These are phyloP conservation scores for Andrena bucephala DNA, from an alignment of 2,888 invertebrate species.

Conservation along the genomic window DNA sequence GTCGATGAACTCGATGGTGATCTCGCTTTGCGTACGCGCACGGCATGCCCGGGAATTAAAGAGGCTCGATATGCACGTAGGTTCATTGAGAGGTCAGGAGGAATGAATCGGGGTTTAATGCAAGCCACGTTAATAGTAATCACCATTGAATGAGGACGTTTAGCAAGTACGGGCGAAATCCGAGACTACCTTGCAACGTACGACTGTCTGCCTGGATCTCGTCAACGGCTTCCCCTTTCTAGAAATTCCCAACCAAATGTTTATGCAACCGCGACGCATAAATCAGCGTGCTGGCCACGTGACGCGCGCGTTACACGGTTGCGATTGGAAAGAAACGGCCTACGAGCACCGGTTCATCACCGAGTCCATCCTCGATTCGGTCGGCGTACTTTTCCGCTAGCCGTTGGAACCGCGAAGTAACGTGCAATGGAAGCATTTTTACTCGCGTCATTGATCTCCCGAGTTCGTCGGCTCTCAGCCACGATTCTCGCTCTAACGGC, in stretches of 20 bases:
- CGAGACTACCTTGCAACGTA: too few relatives aligned
- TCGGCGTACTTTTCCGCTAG: conserved; percentile 12
- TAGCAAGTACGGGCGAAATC: too few relatives aligned
- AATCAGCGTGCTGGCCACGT: not conserved
- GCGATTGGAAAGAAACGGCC: not conserved
- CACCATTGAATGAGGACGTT: not conserved
- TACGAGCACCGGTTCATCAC: not conserved
- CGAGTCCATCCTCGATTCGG: not conserved
- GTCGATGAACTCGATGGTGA: not conserved
- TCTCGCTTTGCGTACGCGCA: conserved; percentile 4
- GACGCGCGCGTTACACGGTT: not conserved
- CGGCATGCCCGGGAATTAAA: not conserved
- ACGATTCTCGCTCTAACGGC: not conserved
- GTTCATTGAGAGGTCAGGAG: conserved; percentile 1
- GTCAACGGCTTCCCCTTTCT: not conserved
- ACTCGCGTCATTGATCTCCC: conserved; percentile 17
- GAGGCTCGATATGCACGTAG: not conserved
- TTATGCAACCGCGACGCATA: not conserved
- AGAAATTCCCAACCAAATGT: not conserved
- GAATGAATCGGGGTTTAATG: not conserved
- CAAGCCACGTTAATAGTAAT: not conserved
- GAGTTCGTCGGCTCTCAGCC: conserved; percentile 6
- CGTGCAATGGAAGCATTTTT: conserved; percentile 9
- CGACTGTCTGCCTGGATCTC: too few relatives aligned
- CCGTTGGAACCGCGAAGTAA: not conserved